These are phyloP conservation scores for Macaca nemestrina DNA, from an alignment of 2,113 vertebrate genomes.

Conservation along the genomic window DNA sequence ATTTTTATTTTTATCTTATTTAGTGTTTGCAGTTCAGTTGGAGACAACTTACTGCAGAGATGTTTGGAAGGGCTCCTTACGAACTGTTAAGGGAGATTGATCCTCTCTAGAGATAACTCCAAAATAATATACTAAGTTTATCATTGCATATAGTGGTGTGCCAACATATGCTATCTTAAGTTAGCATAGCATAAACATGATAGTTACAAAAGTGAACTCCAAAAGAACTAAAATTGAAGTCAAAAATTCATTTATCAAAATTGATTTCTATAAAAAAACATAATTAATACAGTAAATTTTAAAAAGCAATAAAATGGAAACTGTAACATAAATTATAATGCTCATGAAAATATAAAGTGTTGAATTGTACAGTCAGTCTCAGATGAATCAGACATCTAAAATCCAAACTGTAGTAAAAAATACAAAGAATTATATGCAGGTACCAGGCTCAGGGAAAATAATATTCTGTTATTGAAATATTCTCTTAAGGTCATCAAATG, in stretches of 20 bases:
- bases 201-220: neutral
- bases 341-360: neutral
- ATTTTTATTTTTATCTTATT: neutral
- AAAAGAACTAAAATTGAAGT: neutral
- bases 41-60: neutral
- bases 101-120: neutral
- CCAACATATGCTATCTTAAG: neutral
- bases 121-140: neutral
- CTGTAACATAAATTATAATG: neutral
- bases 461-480: neutral
- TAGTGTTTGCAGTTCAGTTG: neutral
- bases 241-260: neutral
- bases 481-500: neutral
- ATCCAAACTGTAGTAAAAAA: neutral
- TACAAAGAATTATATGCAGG: neutral
- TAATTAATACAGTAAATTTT: neutral
- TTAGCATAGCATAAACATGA: neutral
- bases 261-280: neutral
- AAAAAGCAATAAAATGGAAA: neutral
- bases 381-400: neutral
- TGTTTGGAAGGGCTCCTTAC: neutral
- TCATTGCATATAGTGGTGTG: neutral
- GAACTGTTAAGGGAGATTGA: neutral
- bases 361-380: neutral
- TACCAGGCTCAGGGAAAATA: neutral